Conservation (phyloP, 2,797 vertebrate species). For the Oreortyx pictus region DNA sequence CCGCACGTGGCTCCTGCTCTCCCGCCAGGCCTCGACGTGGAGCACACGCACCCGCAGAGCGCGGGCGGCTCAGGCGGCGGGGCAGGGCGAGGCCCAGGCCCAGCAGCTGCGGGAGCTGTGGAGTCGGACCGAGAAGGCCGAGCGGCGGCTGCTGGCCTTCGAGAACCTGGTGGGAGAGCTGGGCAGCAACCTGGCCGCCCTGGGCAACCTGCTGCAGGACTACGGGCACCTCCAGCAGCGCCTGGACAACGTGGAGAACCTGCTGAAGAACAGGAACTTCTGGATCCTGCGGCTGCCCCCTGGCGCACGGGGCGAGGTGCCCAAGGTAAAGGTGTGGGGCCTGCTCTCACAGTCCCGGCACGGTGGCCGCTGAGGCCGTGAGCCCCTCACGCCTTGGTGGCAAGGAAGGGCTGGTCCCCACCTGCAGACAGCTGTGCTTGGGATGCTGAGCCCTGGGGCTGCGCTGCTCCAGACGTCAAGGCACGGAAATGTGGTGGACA, state of each 20-base stretch:
- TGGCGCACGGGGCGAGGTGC: conserved; percentile 60
- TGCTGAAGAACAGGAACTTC: conserved; percentile 79
- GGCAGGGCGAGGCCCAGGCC: conserved; percentile 42
- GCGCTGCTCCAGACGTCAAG: background rate
- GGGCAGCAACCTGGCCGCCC: conserved; percentile 74
- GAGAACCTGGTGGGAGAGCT: conserved; percentile 75
- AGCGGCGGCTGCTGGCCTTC: conserved; percentile 69
- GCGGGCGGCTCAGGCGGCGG: background rate
- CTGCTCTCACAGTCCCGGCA: background rate
- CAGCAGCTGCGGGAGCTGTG: conserved; percentile 73
- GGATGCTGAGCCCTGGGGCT: background rate
- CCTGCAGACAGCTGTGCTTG: background rate
- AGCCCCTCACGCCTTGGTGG: background rate
- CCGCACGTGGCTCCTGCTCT: too few species aligned
- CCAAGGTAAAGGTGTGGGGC: conserved; percentile 64
- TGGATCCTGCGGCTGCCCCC: conserved; percentile 80
- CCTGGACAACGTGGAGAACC: conserved; percentile 80
- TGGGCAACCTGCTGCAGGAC: conserved; percentile 76
- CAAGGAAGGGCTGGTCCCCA: background rate
- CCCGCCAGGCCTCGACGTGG: background rate
- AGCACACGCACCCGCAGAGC: background rate
- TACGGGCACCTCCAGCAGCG: conserved; percentile 8
- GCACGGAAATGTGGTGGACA: background rate
- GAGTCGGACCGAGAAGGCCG: conserved; percentile 31
- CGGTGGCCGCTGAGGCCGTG: background rate